phyloP scores from a whole-genome alignment of 2,888 invertebrate genomes.

The Conops quadrifasciatus region DNA sequence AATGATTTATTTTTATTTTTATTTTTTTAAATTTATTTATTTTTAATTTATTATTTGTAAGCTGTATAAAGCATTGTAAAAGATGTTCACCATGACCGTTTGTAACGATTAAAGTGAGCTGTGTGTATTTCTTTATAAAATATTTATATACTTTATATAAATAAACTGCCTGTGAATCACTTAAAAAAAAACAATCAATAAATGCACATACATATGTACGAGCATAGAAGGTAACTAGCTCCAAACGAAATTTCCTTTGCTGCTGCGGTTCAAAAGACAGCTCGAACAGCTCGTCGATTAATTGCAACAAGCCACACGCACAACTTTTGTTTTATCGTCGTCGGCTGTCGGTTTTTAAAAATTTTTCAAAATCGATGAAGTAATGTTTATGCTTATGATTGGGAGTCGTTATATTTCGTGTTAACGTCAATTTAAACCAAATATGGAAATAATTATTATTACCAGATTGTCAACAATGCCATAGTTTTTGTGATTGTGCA shows the following conservation, averaged over 20 bases:
- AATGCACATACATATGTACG: not conserved
- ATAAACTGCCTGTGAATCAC: conserved; percentile 9
- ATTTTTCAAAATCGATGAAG: not conserved
- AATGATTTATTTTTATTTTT: too few relatives aligned
- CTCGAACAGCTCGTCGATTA: not conserved
- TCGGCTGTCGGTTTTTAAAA: not conserved
- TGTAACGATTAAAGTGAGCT: conserved; percentile 8
- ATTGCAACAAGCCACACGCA: not conserved
- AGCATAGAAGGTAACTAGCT: conserved; percentile 37
- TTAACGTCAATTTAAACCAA: conserved; percentile 55
- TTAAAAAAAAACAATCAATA: not conserved
- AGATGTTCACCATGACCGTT: conserved; percentile 32
- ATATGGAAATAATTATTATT: conserved; percentile 57
- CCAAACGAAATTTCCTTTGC: conserved; percentile 26
- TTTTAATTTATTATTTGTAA: too few relatives aligned
- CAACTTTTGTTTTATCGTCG: too few relatives aligned
- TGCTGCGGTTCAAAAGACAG: conserved; percentile 8
- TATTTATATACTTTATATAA: not conserved
- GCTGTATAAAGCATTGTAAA: too few relatives aligned
- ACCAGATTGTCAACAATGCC: conserved; percentile 48
- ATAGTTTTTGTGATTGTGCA: too few relatives aligned
- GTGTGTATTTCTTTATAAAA: not conserved
- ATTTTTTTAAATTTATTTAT: too few relatives aligned
- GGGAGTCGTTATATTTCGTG: conserved; percentile 38
- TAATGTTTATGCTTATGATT: not conserved